These are phyloP conservation scores for Drymonia ruficornis DNA, from an alignment of 2,888 invertebrate genomes.

Conservation along the genomic window DNA sequence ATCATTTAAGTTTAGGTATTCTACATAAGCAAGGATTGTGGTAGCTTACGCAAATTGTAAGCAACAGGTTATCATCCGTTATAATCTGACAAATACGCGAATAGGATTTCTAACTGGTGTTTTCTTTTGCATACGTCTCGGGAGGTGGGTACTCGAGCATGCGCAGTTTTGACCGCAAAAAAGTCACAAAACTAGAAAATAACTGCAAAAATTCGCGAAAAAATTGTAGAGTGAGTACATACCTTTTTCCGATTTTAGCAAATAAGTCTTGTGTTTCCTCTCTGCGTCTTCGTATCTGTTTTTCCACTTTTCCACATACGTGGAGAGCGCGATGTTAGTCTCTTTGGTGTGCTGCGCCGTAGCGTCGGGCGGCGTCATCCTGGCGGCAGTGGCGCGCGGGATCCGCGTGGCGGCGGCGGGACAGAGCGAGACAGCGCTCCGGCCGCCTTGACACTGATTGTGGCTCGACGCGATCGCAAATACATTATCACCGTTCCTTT, in stretches of 20 bases:
- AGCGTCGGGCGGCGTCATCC: slow-evolving; percentile 79
- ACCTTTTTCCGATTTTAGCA: slow-evolving; percentile 90
- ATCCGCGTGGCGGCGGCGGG: slow-evolving; percentile 76
- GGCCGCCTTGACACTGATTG: slow-evolving; percentile 79
- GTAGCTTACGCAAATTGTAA: slow-evolving; percentile 68
- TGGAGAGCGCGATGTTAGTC: slow-evolving; percentile 77
- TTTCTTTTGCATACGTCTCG: slow-evolving; percentile 71
- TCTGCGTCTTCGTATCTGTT: slow-evolving; percentile 89
- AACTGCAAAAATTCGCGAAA: slow-evolving; percentile 31
- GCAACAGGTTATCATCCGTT: slow-evolving; percentile 80
- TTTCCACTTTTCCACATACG: slow-evolving; percentile 87
- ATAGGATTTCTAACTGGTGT: slow-evolving; percentile 70
- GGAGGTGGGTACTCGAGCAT: slow-evolving; percentile 62
- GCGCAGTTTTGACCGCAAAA: slow-evolving; percentile 61
- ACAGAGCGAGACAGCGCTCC: slow-evolving; percentile 78
- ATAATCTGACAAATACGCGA: slow-evolving; percentile 78
- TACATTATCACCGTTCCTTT: slow-evolving; percentile 83
- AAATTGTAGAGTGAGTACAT: slow-evolving; percentile 56
- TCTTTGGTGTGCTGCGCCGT: slow-evolving; percentile 74
- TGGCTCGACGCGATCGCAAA: slow-evolving; percentile 82
- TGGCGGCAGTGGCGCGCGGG: slow-evolving; percentile 79
- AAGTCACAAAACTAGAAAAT: slow-evolving; percentile 43
- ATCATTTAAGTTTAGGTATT: slow-evolving; percentile 31
- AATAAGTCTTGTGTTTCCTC: slow-evolving; percentile 86
- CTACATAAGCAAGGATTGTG: slow-evolving; percentile 52